phyloP scores from a whole-genome alignment of 2,888 invertebrate species.

The Drosophila maculinotata region DNA sequence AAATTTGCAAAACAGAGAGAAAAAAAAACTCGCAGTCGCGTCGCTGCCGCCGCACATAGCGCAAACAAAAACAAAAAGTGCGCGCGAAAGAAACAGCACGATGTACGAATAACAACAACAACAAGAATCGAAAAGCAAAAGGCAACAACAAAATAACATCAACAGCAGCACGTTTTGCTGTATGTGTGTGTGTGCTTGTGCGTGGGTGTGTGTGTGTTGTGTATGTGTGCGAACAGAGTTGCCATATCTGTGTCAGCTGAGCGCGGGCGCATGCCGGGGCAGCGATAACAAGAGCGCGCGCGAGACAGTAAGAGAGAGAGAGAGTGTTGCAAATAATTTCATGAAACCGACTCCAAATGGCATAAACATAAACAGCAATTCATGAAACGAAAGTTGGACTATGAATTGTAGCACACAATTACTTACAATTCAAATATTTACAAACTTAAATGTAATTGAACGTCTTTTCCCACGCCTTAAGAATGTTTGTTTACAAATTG shows the following conservation, averaged over 20 bases:
- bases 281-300: slow-evolving; percentile 10
- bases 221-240: slow-evolving; percentile 48
- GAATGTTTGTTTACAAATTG: slow-evolving; percentile 1
- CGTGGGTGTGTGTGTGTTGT: slow-evolving; percentile 16
- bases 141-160: slow-evolving; percentile 45
- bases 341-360: neutral
- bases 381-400: slow-evolving; percentile 3
- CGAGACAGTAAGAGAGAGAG: slow-evolving; percentile 9
- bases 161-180: slow-evolving; percentile 54
- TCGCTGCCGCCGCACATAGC: slow-evolving; percentile 38
- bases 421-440: too few species aligned
- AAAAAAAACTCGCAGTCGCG: slow-evolving; percentile 26
- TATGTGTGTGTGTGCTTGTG: slow-evolving; percentile 22
- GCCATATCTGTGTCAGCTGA: slow-evolving; percentile 66
- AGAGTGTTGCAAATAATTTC: slow-evolving; percentile 4
- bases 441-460: too few species aligned
- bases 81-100: slow-evolving; percentile 55
- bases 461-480: too few species aligned
- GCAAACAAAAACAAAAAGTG: slow-evolving; percentile 52
- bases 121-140: slow-evolving; percentile 29
- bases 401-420: too few species aligned
- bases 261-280: slow-evolving; percentile 45
- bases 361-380: slow-evolving; percentile 6
- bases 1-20: slow-evolving; percentile 41
- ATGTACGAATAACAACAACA: slow-evolving; percentile 27